Percentiles rank a stretch among this genome's conserved stretches.
Evolutionary conservation across 1,140 invertebrate species (phyloP).

Genomic region (Anoplophora glabripennis): DNA sequence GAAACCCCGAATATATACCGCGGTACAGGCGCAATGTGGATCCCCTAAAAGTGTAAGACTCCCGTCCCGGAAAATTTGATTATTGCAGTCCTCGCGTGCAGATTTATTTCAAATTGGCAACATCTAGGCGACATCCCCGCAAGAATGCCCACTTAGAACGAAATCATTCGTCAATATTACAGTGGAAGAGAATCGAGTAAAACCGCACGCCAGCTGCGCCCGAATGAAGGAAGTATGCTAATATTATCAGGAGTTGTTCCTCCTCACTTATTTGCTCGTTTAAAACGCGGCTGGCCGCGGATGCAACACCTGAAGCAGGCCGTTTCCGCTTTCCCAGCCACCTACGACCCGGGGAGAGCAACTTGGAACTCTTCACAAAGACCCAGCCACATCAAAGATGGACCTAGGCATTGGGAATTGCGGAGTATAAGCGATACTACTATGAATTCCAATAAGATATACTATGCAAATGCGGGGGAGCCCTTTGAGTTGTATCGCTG

Average conservation of each 20-base stretch:
- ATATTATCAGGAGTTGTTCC: constrained; percentile 34
- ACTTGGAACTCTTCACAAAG: constrained; percentile 18
- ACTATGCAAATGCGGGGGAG: no score
- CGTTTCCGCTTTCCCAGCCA: constrained; percentile 24
- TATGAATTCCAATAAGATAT: no score
- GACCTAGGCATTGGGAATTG: constrained; percentile 28
- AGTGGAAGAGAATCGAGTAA: constrained; percentile 1
- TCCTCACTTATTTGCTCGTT: constrained; percentile 37
- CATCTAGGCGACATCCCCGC: no score
- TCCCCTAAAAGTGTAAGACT: no score
- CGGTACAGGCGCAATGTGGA: no score
- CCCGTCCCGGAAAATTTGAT: no score
- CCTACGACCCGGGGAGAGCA: constrained; percentile 9
- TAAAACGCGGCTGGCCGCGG: constrained; percentile 28
- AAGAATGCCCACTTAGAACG: no score
- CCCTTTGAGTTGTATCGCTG: no score
- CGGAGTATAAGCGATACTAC: no score
- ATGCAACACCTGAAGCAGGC: constrained; percentile 34
- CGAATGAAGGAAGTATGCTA: constrained; percentile 34
- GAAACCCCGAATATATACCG: no score
- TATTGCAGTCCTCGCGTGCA: no score
- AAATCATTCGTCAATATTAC: constrained; percentile 25
- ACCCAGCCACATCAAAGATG: constrained; percentile 29
- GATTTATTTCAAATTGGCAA: no score
- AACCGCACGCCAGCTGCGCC: constrained; percentile 23